Evolutionary conservation across 2,113 vertebrate genomes (phyloP).

Genomic region (Cottus gobio): DNA sequence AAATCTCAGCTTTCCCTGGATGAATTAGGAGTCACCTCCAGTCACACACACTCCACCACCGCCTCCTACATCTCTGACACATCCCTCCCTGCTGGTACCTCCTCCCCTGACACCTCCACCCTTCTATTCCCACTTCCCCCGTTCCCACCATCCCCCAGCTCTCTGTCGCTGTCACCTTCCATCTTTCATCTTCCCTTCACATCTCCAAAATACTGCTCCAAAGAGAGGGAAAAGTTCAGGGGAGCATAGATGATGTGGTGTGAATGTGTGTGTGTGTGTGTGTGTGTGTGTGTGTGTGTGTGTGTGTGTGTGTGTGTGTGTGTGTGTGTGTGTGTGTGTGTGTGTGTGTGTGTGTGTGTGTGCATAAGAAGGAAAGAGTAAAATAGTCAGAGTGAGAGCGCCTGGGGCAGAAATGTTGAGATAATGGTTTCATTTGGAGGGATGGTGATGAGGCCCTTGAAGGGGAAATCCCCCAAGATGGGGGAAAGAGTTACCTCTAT

Average conservation of each 20-base stretch:
- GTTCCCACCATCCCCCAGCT: constrained; percentile 28
- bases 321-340: not conserved
- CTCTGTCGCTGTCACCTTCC: constrained; percentile 50
- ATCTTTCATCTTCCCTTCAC: constrained; percentile 59
- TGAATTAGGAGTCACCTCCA: constrained; percentile 65
- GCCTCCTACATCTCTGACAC: constrained; percentile 48
- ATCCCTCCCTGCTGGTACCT: constrained; percentile 46
- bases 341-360: not conserved
- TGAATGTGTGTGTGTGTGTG: not conserved
- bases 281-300: not conserved
- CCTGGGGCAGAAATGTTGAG: constrained; percentile 66
- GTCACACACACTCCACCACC: constrained; percentile 21
- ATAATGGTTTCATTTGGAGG: constrained; percentile 78
- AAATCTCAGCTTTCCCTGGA: constrained; percentile 61
- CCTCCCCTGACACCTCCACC: constrained; percentile 37
- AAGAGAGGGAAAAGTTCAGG: constrained; percentile 36
- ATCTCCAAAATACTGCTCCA: constrained; percentile 38
- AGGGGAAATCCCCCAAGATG: constrained; percentile 59
- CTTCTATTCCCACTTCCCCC: not conserved
- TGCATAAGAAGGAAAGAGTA: constrained; percentile 29
- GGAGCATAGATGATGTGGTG: constrained; percentile 17
- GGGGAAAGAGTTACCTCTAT: constrained; percentile 55
- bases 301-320: not conserved
- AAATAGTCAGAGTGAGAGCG: constrained; percentile 39
- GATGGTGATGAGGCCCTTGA: constrained; percentile 61